A percentile compares a stretch with the other conserved stretches of the same genome.
phyloP scores from a whole-genome alignment of 2,888 invertebrate species.

The Eilema caniola region DNA sequence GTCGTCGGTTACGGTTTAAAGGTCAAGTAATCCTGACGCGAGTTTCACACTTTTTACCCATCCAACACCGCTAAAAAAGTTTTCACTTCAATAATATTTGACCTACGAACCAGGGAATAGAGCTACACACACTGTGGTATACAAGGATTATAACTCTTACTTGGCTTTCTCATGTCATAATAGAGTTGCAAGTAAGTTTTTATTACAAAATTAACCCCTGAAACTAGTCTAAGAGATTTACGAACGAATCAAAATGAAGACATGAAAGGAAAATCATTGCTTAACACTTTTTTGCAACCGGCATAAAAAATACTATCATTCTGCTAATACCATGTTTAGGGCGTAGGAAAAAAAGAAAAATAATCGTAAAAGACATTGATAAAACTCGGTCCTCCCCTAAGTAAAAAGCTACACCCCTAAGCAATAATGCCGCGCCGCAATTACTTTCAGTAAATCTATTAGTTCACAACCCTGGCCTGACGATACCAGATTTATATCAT shows the following conservation, averaged over 20 bases:
- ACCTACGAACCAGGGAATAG: no score
- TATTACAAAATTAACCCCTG: no score
- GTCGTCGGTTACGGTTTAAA: no score
- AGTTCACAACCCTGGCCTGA: constrained; percentile 11
- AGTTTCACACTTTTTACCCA: no score
- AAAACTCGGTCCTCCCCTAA: constrained; percentile 6
- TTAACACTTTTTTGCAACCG: neutral
- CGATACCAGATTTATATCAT: neutral
- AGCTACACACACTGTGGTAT: no score
- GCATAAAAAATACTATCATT: constrained; percentile 1
- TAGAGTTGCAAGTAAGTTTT: no score
- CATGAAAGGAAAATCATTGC: neutral
- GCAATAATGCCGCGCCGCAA: neutral
- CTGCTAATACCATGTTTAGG: neutral
- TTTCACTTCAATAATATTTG: no score
- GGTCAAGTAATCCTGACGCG: no score
- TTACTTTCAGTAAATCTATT: constrained; percentile 29
- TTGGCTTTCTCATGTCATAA: no score
- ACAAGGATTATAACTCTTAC: no score
- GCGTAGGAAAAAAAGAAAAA: neutral
- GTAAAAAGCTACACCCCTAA: constrained; percentile 5
- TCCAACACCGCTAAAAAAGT: no score
- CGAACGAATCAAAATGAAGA: neutral
- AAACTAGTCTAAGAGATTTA: no score
- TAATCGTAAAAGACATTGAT: constrained; percentile 10